A percentile compares a stretch with the other conserved stretches of the same genome.
Conservation (phyloP, 2,888 invertebrate genomes). For the Dione vanillae region DNA sequence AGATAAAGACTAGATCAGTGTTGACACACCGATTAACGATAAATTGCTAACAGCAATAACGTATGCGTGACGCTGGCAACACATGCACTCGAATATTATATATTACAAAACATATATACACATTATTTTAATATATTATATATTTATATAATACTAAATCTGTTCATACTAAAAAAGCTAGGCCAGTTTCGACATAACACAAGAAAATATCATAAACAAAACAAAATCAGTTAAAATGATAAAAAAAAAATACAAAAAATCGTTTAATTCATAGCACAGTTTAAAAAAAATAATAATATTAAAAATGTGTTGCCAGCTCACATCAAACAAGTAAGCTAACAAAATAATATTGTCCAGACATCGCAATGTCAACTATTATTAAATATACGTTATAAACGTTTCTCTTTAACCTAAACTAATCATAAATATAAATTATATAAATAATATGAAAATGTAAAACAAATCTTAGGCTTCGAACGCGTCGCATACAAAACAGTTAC, state of each 20-base stretch:
- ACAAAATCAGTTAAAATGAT: neutral
- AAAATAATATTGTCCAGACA: slow-evolving; percentile 48
- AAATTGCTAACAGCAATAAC: slow-evolving; percentile 70
- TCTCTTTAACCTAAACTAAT: slow-evolving; percentile 74
- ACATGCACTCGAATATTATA: slow-evolving; percentile 28
- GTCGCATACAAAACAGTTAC: slow-evolving; percentile 49
- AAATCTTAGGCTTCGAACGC: slow-evolving; percentile 81
- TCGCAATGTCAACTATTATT: slow-evolving; percentile 53
- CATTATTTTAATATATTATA: neutral
- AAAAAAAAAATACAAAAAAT: neutral
- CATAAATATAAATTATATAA: slow-evolving; percentile 74
- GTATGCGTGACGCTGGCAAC: slow-evolving; percentile 45
- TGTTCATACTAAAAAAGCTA: slow-evolving; percentile 5
- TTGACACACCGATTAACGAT: slow-evolving; percentile 83
- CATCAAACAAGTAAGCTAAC: slow-evolving; percentile 56
- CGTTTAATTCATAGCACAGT: neutral
- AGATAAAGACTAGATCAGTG: slow-evolving; percentile 81
- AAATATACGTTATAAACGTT: slow-evolving; percentile 62
- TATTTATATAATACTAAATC: slow-evolving; percentile 1
- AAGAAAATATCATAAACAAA: slow-evolving; percentile 4
- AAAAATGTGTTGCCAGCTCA: slow-evolving; percentile 44
- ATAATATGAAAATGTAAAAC: slow-evolving; percentile 82
- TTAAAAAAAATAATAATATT: neutral
- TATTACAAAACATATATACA: slow-evolving; percentile 4
- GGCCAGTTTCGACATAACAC: slow-evolving; percentile 3